A percentile compares a stretch with the other conserved stretches of the same genome.
These are phyloP conservation scores for Colaptes auratus DNA, from an alignment of 2,113 vertebrate species.

Conservation along the genomic window DNA sequence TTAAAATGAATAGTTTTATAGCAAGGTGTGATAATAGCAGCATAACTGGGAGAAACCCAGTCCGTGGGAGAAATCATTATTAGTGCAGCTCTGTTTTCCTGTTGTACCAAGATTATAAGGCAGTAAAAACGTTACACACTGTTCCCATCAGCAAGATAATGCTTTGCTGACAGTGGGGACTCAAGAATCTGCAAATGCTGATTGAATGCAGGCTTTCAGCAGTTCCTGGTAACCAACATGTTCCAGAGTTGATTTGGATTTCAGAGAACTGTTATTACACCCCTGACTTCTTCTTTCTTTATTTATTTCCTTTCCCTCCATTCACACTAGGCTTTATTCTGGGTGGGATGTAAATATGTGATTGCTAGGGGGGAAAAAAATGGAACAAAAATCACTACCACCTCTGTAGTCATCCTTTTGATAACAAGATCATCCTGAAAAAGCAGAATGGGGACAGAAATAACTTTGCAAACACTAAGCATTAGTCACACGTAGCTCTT, in stretches of 20 bases:
- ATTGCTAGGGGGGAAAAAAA: not conserved
- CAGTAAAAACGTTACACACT: not conserved
- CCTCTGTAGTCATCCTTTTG: not conserved
- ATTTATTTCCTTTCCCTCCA: not conserved
- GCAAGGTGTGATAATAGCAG: not conserved
- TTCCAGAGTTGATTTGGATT: constrained; percentile 6
- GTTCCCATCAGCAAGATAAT: not conserved
- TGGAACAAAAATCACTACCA: not conserved
- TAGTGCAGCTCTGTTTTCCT: not conserved
- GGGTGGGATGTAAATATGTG: not conserved
- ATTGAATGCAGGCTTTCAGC: not conserved
- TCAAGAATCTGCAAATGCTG: not conserved
- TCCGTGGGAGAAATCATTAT: not conserved
- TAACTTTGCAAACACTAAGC: constrained; percentile 49
- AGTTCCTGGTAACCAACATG: constrained; percentile 18
- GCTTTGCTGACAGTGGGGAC: not conserved
- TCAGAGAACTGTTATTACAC: constrained; percentile 10
- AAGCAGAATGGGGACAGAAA: constrained; percentile 63
- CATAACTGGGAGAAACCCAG: not conserved
- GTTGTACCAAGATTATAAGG: not conserved
- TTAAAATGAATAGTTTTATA: constrained; percentile 1
- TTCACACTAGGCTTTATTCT: constrained; percentile 9
- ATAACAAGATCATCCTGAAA: constrained; percentile 32
- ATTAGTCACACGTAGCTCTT: constrained; percentile 58
- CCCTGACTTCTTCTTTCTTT: not conserved